Conservation (phyloP, 1,140 invertebrate genomes). For the Caenorhabditis tropicalis region DNA sequence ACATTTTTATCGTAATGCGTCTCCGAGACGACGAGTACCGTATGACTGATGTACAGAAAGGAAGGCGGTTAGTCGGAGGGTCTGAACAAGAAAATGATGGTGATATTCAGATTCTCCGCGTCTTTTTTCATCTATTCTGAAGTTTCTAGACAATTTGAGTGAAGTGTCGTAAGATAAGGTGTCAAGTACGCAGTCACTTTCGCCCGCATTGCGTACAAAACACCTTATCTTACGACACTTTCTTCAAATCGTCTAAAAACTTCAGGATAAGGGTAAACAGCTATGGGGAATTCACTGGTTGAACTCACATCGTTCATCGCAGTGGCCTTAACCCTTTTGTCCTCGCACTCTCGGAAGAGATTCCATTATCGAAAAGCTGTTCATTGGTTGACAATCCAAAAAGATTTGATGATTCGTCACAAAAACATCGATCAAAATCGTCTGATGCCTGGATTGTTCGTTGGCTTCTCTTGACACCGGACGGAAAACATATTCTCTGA, state of each 20-base stretch:
- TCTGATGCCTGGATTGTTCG: background rate
- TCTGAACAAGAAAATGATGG: background rate
- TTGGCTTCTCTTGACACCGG: conserved; percentile 14
- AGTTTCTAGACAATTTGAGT: too few species aligned
- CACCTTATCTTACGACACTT: too few species aligned
- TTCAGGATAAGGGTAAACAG: background rate
- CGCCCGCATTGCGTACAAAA: too few species aligned
- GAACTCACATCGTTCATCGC: background rate
- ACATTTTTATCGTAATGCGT: background rate
- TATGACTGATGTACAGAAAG: conserved; percentile 14
- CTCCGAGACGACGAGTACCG: conserved; percentile 5
- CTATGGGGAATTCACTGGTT: background rate
- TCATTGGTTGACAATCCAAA: conserved; percentile 17
- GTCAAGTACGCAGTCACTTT: too few species aligned
- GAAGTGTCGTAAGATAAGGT: too few species aligned
- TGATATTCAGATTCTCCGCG: background rate
- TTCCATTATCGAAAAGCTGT: conserved; percentile 25
- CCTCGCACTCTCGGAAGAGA: background rate
- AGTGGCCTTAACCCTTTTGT: background rate
- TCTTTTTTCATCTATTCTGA: too few species aligned
- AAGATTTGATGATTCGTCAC: conserved; percentile 1
- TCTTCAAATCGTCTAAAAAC: too few species aligned
- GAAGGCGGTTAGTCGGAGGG: background rate
- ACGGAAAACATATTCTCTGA: conserved; percentile 17
- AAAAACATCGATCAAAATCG: background rate